A percentile compares a stretch with the other conserved stretches of the same genome.
Conservation (phyloP, 1,140 invertebrate species). For the Bombus difficillimus region DNA sequence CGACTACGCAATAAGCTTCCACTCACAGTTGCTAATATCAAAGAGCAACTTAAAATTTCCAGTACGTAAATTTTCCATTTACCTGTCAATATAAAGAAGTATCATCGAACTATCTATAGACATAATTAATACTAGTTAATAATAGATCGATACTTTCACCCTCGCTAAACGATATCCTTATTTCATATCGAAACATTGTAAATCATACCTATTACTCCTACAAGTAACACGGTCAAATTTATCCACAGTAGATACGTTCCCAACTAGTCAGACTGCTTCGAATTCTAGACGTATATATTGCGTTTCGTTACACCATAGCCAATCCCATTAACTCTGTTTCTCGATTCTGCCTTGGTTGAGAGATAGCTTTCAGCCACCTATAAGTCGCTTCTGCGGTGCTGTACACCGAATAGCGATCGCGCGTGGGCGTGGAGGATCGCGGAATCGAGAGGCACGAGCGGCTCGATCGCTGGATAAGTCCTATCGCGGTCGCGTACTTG, state of each 20-base stretch:
- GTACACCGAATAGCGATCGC: background rate
- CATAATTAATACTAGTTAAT: background rate
- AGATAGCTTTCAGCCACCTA: background rate
- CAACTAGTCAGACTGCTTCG: background rate
- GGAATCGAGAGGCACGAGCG: background rate
- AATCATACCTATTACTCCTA: background rate
- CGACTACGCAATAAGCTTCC: background rate
- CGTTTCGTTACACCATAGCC: background rate
- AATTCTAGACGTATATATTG: background rate
- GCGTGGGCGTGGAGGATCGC: conserved; percentile 45
- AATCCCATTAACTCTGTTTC: conserved; percentile 13
- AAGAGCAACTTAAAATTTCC: background rate
- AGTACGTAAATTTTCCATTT: background rate
- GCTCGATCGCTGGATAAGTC: conserved; percentile 52
- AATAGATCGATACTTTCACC: background rate
- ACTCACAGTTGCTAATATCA: background rate
- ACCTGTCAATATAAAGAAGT: background rate
- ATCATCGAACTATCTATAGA: background rate
- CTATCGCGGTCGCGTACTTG: conserved; percentile 32
- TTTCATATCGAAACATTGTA: background rate
- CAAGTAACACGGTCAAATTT: too few relatives aligned
- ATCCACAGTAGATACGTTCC: background rate
- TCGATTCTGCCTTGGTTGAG: background rate
- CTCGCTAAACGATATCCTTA: background rate
- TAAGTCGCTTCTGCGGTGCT: background rate